Percentiles rank a stretch among this genome's conserved stretches.
Conservation (phyloP, 23 tunicate genomes). For the Trididemnum miniatum region DNA sequence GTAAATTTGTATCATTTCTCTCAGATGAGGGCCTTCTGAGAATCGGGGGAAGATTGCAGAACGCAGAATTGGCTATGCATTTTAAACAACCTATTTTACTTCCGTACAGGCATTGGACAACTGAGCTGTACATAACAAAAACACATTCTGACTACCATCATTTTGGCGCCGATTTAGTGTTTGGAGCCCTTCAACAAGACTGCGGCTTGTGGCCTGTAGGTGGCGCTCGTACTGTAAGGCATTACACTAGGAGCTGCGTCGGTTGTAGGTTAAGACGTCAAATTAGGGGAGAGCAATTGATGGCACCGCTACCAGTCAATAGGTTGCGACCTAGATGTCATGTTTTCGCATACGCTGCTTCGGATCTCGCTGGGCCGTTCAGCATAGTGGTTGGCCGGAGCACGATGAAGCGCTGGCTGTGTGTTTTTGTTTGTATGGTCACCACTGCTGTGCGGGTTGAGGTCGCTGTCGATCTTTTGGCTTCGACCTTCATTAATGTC, state of each 20-base stretch:
- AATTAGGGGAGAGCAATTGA: conserved; percentile 15
- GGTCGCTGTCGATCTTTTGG: neutral
- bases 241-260: neutral
- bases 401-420: conserved; percentile 15
- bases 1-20: neutral
- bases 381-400: neutral
- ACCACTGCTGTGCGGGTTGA: conserved; percentile 14
- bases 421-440: conserved; percentile 13
- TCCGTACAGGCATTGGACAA: conserved; percentile 4
- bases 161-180: conserved; percentile 17
- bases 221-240: neutral
- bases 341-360: neutral
- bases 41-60: conserved; percentile 26
- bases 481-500: conserved; percentile 9
- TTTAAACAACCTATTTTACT: conserved; percentile 17
- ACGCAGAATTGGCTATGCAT: neutral
- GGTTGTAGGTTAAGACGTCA: conserved; percentile 24
- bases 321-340: neutral
- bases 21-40: neutral
- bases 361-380: neutral
- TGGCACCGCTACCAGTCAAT: neutral
- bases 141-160: neutral
- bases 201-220: conserved; percentile 17
- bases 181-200: conserved; percentile 13
- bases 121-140: neutral